Conservation (phyloP, 2,888 invertebrate species). For the Melitaea athalia region DNA sequence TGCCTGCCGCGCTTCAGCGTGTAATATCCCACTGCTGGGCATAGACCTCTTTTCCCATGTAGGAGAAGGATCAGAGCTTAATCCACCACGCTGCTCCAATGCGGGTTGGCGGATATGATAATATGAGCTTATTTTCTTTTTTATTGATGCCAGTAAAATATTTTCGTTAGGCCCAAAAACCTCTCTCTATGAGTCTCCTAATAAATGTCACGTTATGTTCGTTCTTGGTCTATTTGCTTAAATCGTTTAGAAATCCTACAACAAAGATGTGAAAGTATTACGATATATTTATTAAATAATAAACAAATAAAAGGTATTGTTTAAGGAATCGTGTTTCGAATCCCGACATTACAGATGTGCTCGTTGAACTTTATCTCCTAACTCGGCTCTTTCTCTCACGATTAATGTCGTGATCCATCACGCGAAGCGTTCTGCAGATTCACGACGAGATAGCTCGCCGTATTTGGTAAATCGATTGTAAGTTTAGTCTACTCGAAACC, state of each 20-base stretch:
- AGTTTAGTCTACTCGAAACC: conserved; percentile 19
- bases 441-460: conserved; percentile 67
- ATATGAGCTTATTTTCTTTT: too few species aligned
- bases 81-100: too few species aligned
- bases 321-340: conserved; percentile 36
- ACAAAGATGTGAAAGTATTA: conserved; percentile 1
- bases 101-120: too few species aligned
- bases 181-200: too few species aligned
- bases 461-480: conserved; percentile 30
- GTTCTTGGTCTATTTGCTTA: background rate
- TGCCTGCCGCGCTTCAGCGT: too few species aligned
- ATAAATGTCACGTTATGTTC: too few species aligned
- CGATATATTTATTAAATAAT: background rate
- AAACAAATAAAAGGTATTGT: conserved; percentile 30
- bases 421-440: conserved; percentile 60
- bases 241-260: background rate
- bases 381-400: conserved; percentile 48
- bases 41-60: too few species aligned
- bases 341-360: conserved; percentile 38
- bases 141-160: too few species aligned
- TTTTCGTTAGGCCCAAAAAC: too few species aligned
- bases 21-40: too few species aligned
- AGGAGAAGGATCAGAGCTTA: too few species aligned
- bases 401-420: conserved; percentile 57
- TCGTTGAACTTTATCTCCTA: conserved; percentile 45